Percentiles rank a stretch among this genome's conserved stretches.
phyloP scores from a whole-genome alignment of 2,797 vertebrate species.

The Siniperca undulata region DNA sequence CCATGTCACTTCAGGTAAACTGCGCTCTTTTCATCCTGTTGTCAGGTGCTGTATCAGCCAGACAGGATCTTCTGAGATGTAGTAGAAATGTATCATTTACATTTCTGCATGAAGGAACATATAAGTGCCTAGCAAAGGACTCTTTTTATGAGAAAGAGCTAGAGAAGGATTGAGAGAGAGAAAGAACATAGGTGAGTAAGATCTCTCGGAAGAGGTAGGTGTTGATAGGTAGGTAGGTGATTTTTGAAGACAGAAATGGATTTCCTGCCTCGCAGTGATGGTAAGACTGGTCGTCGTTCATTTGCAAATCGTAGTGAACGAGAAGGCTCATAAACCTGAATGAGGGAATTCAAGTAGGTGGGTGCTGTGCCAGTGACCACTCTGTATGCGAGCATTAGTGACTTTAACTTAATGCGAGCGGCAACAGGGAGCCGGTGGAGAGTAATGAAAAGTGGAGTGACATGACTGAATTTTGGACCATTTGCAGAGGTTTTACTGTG shows the following conservation, averaged over 20 bases:
- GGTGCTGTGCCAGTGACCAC: not conserved
- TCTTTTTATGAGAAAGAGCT: no score
- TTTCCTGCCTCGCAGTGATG: not conserved
- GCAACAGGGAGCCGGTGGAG: not conserved
- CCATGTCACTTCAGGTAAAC: constrained; percentile 19
- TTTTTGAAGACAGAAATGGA: not conserved
- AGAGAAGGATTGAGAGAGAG: no score
- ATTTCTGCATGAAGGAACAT: not conserved
- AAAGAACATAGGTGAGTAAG: no score
- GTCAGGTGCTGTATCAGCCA: constrained; percentile 16
- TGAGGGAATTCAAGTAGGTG: not conserved
- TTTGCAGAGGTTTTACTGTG: no score
- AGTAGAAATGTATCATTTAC: not conserved
- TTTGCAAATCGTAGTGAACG: not conserved
- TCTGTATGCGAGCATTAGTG: not conserved
- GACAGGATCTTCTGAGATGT: constrained; percentile 7
- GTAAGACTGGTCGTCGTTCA: not conserved
- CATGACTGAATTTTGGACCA: no score
- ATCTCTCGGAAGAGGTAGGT: no score
- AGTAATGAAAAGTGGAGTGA: not conserved
- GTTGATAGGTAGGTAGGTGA: no score
- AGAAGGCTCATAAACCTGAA: not conserved
- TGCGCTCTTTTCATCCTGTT: constrained; percentile 4
- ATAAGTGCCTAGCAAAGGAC: no score
- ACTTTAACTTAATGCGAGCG: not conserved